These are phyloP conservation scores for Odocoileus hemionus DNA, from an alignment of 2,113 vertebrate species.

Conservation along the genomic window DNA sequence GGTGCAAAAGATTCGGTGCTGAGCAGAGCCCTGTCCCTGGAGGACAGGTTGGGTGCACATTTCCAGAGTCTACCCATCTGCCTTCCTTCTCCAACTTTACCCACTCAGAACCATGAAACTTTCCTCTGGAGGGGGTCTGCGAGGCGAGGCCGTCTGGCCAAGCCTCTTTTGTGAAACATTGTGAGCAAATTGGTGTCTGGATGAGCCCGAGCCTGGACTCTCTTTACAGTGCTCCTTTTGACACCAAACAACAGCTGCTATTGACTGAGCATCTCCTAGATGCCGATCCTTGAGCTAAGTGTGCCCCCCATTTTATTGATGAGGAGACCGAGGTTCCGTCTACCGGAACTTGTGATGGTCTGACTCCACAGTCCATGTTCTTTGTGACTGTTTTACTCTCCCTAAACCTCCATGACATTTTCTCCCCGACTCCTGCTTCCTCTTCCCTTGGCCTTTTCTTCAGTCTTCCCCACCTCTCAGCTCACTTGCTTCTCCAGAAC, in stretches of 20 bases:
- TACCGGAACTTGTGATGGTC: accelerated
- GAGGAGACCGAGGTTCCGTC: neutral
- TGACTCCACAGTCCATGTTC: neutral
- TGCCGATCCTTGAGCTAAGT: too few relatives aligned
- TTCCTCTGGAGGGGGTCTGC: accelerated
- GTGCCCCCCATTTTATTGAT: neutral
- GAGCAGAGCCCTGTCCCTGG: accelerated
- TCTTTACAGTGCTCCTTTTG: neutral
- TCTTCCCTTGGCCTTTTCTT: neutral
- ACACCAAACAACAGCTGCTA: neutral
- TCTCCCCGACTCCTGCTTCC: neutral
- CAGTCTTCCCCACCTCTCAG: accelerated
- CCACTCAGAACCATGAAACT: neutral
- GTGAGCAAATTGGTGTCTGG: neutral
- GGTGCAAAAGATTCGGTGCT: accelerated
- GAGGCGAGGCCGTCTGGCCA: neutral
- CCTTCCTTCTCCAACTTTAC: neutral
- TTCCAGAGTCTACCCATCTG: neutral
- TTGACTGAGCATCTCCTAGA: neutral
- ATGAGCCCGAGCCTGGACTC: neutral
- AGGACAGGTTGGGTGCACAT: neutral
- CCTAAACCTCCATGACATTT: neutral
- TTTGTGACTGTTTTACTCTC: neutral
- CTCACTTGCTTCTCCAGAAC: neutral
- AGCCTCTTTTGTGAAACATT: neutral